Conservation (phyloP, 2,113 vertebrate genomes). For the Amphiprion ocellaris region DNA sequence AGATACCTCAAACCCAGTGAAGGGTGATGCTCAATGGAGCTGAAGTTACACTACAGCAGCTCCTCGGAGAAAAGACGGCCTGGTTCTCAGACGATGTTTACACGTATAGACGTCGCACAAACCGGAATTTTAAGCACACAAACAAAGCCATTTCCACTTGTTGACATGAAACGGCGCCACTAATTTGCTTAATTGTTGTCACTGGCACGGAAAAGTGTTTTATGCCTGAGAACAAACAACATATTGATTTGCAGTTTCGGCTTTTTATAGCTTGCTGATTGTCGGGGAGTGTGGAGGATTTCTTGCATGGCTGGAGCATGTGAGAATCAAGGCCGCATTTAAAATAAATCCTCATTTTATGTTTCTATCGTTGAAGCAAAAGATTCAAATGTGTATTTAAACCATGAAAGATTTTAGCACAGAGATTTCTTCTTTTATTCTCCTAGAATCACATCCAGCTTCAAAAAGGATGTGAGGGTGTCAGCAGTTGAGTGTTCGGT, state of each 20-base stretch:
- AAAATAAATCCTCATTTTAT: neutral
- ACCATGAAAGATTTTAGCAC: constrained; percentile 8
- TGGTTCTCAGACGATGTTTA: constrained; percentile 62
- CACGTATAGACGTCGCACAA: constrained; percentile 46
- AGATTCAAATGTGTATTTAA: constrained; percentile 17
- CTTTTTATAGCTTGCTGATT: neutral
- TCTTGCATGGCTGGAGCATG: constrained; percentile 8
- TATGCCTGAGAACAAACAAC: constrained; percentile 3
- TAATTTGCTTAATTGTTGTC: constrained; percentile 43
- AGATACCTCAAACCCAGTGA: constrained; percentile 79
- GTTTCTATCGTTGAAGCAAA: constrained; percentile 14
- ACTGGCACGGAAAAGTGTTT: constrained; percentile 18
- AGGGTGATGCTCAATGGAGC: constrained; percentile 81
- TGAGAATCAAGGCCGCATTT: constrained; percentile 4
- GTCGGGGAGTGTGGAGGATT: constrained; percentile 1
- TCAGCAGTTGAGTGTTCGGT: too few species aligned
- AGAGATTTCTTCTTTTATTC: too few species aligned
- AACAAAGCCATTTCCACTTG: constrained; percentile 33
- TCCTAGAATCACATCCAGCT: too few species aligned
- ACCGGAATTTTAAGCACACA: constrained; percentile 27
- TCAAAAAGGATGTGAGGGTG: too few species aligned
- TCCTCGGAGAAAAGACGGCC: constrained; percentile 56
- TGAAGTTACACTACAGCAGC: constrained; percentile 75
- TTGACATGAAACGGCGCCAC: neutral
- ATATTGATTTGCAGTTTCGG: constrained; percentile 3